Evolutionary conservation across 2,888 invertebrate species (phyloP).

Genomic region (Drosophila eohydei): DNA sequence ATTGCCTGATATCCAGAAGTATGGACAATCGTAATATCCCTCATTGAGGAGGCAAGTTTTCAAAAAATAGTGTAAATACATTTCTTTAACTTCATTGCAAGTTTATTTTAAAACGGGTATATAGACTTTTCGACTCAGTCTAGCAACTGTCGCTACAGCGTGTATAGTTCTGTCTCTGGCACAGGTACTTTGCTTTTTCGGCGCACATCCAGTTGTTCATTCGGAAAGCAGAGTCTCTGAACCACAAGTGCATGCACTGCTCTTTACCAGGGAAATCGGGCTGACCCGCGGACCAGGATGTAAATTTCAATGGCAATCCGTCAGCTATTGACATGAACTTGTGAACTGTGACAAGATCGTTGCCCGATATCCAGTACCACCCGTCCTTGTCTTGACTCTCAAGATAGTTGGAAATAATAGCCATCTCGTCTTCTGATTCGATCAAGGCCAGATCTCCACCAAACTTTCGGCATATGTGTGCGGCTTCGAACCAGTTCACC

Average conservation of each 20-base stretch:
- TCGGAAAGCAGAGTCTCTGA: conserved; percentile 8
- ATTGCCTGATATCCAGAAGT: conserved; percentile 41
- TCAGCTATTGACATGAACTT: conserved; percentile 30
- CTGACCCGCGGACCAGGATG: conserved; percentile 36
- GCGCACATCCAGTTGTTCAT: conserved; percentile 43
- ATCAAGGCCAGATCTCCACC: conserved; percentile 48
- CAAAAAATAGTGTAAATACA: conserved; percentile 8
- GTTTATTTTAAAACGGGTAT: neutral
- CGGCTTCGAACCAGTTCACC: conserved; percentile 37
- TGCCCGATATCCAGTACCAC: conserved; percentile 46
- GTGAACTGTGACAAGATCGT: conserved; percentile 26
- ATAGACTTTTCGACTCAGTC: neutral
- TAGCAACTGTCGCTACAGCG: conserved; percentile 13
- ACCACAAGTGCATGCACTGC: conserved; percentile 47
- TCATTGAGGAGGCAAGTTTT: neutral
- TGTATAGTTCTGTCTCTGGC: conserved; percentile 32
- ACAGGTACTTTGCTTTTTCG: conserved; percentile 18
- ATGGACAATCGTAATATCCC: neutral
- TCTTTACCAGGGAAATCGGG: conserved; percentile 36
- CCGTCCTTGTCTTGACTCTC: neutral
- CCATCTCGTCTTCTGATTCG: conserved; percentile 39
- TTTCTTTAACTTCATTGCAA: neutral
- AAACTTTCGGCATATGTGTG: conserved; percentile 38
- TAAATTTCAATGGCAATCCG: conserved; percentile 25
- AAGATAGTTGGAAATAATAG: conserved; percentile 22